Base-by-base conservation (phyloP, 2,888 invertebrate species). In the Synergus itoensis region DNA sequence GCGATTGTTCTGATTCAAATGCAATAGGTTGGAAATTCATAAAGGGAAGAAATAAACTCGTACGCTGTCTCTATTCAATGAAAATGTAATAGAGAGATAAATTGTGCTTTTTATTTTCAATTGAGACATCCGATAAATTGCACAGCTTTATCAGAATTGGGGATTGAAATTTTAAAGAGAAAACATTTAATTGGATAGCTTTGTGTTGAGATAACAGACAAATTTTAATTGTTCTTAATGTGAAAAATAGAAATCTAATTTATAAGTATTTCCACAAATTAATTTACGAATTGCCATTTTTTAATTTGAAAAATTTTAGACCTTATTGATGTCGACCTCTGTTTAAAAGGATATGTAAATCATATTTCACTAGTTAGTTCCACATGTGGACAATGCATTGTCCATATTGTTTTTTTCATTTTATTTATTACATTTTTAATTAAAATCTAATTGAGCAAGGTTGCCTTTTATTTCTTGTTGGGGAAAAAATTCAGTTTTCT, bases 351-450 rank as follows among this genome's bases (percentile, higher is more conserved):
- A 28, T 28, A 28, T n/a, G 43, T 18, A 43, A 43, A 11, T n/a
- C 18, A 45, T 21, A 67, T 18, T 43, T 67, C 21, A 12, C 45
- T n/a, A 67, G 21, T 41, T 67, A 67, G 21, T 41, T 67, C 18
- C n/a, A 65, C 18, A n/a, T n/a, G n/a, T n/a, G n/a, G n/a, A n/a
- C n/a, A n/a, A n/a, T n/a, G n/a, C n/a, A 67, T 21, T 67, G 21
- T 43, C 53, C 12, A 2, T 8, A n/a, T n/a, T 53, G 21, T 48
- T 67, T 41, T 43, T 21, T 14, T 18, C 43, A 5, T 69, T 69
- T 48, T 67, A 67, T 67, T 43, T 45, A 28, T 28, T 28, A 21
- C 14, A 18, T 12, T 18, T 48, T 69, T 69, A 69, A 69, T 69
- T 69, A 48, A 69, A 28, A 45, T 69, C 14, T 63, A 16, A 63